These are phyloP conservation scores for Laterallus jamaicensis DNA, from an alignment of 2,113 vertebrate genomes.

Conservation along the genomic window DNA sequence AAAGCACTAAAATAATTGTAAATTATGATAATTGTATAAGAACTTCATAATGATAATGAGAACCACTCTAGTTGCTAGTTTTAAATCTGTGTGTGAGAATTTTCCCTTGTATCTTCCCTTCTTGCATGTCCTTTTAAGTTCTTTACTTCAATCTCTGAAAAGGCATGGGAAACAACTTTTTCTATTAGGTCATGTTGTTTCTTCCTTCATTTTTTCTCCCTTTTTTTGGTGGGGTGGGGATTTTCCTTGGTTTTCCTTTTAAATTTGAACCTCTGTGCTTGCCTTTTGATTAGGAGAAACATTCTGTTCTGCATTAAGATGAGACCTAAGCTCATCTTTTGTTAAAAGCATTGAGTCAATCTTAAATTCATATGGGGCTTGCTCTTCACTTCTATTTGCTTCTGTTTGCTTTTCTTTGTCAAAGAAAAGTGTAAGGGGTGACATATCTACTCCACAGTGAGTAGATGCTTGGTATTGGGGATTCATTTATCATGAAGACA, in stretches of 20 bases:
- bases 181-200: background rate
- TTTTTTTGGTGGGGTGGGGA: fast-evolving
- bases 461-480: background rate
- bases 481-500: slow-evolving; percentile 58
- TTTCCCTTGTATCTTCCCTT: background rate
- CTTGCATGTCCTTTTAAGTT: fast-evolving
- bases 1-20: background rate
- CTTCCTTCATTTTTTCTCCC: too few relatives aligned
- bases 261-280: background rate
- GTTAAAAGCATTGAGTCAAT: background rate
- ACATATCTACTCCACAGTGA: slow-evolving; percentile 9
- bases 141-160: background rate
- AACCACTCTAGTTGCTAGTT: background rate
- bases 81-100: background rate
- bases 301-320: background rate
- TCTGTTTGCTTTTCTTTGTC: background rate
- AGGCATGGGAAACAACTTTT: background rate
- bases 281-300: background rate
- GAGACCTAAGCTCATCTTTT: background rate
- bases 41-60: background rate
- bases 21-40: background rate
- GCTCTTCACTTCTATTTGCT: background rate
- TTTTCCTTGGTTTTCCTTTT: background rate
- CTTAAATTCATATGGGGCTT: background rate
- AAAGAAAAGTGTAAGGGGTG: background rate